Evolutionary conservation across 2,797 vertebrate species (phyloP).

Genomic region (Hybognathus amarus): DNA sequence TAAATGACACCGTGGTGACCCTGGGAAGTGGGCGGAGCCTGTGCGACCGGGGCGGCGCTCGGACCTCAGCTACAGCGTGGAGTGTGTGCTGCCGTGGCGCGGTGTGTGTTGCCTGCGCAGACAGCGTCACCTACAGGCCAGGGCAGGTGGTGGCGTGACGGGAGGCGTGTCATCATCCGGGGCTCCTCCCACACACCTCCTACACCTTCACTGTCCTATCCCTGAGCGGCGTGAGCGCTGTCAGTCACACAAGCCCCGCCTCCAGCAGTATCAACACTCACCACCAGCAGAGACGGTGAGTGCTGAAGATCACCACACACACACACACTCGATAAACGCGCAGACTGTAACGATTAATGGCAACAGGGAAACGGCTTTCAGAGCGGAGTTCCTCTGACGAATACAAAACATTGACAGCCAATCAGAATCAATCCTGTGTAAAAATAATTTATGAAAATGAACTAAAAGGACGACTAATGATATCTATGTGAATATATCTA

Average conservation of each 20-base stretch:
- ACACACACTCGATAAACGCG: background rate
- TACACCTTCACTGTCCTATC: constrained; percentile 83
- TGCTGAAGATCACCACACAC: background rate
- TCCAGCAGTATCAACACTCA: constrained; percentile 80
- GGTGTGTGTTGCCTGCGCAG: constrained; percentile 74
- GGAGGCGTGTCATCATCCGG: constrained; percentile 75
- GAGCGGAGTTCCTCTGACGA: too few relatives aligned
- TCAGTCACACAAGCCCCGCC: constrained; percentile 73
- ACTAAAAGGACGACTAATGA: too few relatives aligned
- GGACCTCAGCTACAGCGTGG: constrained; percentile 78
- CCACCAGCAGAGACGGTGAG: constrained; percentile 84
- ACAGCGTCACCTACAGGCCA: constrained; percentile 74
- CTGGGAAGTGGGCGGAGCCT: constrained; percentile 88
- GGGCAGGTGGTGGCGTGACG: constrained; percentile 66
- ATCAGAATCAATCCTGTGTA: too few relatives aligned
- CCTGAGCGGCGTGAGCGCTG: constrained; percentile 78
- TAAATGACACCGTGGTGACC: constrained; percentile 80
- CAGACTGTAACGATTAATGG: too few relatives aligned
- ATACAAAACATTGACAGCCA: too few relatives aligned
- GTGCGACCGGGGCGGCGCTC: constrained; percentile 76
- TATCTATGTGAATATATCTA: too few relatives aligned
- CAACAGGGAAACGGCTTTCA: too few relatives aligned
- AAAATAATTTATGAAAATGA: too few relatives aligned
- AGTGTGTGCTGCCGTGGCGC: constrained; percentile 72
- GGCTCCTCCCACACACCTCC: constrained; percentile 79